Evolutionary conservation across 2,888 invertebrate genomes (phyloP), one percentile per base, ranked within the genome.

Genomic region (Thymelicus lineola): DNA sequence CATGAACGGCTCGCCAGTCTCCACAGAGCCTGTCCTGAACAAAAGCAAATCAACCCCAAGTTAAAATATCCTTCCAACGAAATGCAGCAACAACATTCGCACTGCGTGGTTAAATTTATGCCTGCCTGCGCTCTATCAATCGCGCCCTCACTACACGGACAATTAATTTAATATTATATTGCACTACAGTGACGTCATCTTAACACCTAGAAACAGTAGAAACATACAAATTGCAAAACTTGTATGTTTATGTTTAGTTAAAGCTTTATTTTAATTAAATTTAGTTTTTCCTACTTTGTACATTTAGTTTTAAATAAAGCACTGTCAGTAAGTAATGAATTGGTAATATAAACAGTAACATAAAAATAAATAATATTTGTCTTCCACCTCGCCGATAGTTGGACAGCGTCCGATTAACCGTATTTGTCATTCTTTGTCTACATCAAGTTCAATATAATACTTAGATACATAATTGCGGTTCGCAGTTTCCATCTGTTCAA

Each of bases 1-100:
- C 35, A 0, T 77, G 80, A 84, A 82, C 75, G 77, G 75, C 82
- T 82, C 86, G 85, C 78, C 81, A 76, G 83, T 82, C 86, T 86
- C 78, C 81, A 82, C 83, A 77, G 78, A 78, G 79, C 80, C 81
- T 78, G 85, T 82, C 83, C 83, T 84, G 83, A 81, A 85, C 84
- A 77, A 82, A 80, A 84, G 77, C 80, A 83, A 85, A 82, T 75
- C 79, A 74, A 80, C 75, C 38, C 64, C 42, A 45, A 50, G 45
- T 64, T 50, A 53, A 70, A 77, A 75, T 77, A 71, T 66, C 65
- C 67, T 68, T 55, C 36, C 67, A 58, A 36, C 36, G 35, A 60
- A 63, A 36, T 58, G 58, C 20, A 63, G 68, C 62, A 62, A 62
- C 46, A 67, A 68, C 53, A 68, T 17, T 17, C 17, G 55, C 68